Evolutionary conservation across 2,888 invertebrate genomes (phyloP), one percentile per base, ranked within the genome.

Genomic region (Mimachlamys varia): DNA sequence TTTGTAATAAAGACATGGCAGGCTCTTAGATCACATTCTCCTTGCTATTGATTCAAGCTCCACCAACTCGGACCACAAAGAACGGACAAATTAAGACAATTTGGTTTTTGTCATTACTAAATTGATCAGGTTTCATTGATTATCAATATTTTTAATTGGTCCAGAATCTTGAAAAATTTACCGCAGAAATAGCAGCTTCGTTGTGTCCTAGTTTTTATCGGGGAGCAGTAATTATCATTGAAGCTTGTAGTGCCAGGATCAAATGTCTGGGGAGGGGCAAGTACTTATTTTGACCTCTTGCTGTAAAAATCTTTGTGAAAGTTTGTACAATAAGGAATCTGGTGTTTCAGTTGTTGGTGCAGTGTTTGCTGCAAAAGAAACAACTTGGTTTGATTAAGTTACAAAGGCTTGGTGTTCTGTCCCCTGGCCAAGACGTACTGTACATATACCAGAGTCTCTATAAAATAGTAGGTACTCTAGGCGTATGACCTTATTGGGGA

Each of bases 71-170:
- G 33, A 33, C 76, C 27, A 76, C 76, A 76, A 76, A 76, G 33
- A 27, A 33, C 33, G 44, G 44, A 7, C 76, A 76, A 76, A 76
- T 76, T 76, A 76, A 76, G 76, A 76, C 76, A 27, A 76, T 76
- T 76, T 76, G 27, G 76, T 76, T 76, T 76, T 76, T 76, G 76
- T 76, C 33, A 76, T 33, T 33, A 76, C 33, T 33, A 76, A 76
- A 1, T 13, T 76, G 76, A 76, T 76, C 33, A 76, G 76, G 76
- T 76, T 76, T 76, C 76, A 76, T 76, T 76, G 76, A 76, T 76
- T 76, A 76, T 76, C 76, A 27, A 76, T 76, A 76, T 76, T 76
- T 76, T 76, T 76, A 76, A 76, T 76, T 76, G 76, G 15, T 76
- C 27, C 33, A 76, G 33, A 76, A 76, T 76, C 76, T 76, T 76